These are phyloP conservation scores for Platypus cylindrus DNA, from an alignment of 2,888 invertebrate genomes.

Conservation along the genomic window DNA sequence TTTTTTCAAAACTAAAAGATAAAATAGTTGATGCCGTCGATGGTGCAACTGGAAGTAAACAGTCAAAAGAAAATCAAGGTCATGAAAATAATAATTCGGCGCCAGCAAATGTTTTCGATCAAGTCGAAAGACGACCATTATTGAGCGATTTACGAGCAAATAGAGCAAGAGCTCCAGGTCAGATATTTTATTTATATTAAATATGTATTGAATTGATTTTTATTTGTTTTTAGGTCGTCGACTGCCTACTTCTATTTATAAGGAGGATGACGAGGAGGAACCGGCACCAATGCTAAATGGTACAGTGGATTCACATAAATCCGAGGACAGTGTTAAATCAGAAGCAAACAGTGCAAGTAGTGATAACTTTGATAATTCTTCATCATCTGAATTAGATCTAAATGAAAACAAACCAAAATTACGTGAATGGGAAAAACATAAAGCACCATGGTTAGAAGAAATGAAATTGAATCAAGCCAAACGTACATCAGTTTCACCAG, in stretches of 20 bases:
- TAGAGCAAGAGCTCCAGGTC: slow-evolving; percentile 50
- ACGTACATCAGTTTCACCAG: slow-evolving; percentile 41
- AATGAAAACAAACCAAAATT: slow-evolving; percentile 47
- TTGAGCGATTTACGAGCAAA: slow-evolving; percentile 54
- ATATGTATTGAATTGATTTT: background rate
- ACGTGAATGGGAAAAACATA: slow-evolving; percentile 59
- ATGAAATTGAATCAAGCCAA: slow-evolving; percentile 65
- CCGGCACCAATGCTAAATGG: slow-evolving; percentile 24
- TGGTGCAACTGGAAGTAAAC: slow-evolving; percentile 38
- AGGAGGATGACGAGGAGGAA: slow-evolving; percentile 26
- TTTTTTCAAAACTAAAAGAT: slow-evolving; percentile 21
- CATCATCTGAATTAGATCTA: slow-evolving; percentile 23
- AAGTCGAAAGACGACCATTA: slow-evolving; percentile 48
- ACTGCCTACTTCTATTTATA: slow-evolving; percentile 44
- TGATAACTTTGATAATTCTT: slow-evolving; percentile 9
- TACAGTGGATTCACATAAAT: slow-evolving; percentile 17
- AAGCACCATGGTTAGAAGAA: slow-evolving; percentile 72
- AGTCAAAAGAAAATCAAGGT: slow-evolving; percentile 23
- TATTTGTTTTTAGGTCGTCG: slow-evolving; percentile 35
- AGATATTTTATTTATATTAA: slow-evolving; percentile 7
- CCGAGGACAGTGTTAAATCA: slow-evolving; percentile 13
- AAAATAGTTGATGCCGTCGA: slow-evolving; percentile 36
- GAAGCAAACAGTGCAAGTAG: slow-evolving; percentile 10
- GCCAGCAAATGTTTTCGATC: slow-evolving; percentile 44
- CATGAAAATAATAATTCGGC: slow-evolving; percentile 15